Percentiles rank a stretch among this genome's conserved stretches.
These are phyloP conservation scores for Gadus macrocephalus DNA, from an alignment of 2,113 vertebrate species.

Conservation along the genomic window DNA sequence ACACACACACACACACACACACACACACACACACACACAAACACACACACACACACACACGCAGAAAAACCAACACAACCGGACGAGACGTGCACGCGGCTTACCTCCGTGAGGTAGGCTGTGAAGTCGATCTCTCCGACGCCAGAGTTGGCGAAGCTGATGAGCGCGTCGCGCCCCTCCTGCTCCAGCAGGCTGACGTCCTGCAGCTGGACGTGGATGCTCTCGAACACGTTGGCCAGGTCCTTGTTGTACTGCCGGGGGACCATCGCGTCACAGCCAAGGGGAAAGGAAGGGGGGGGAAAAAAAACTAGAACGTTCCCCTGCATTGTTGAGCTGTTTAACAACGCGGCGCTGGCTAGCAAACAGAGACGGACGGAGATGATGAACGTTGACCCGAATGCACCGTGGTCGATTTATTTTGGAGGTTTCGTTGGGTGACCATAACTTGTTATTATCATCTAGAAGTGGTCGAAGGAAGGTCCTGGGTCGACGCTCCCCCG, in stretches of 20 bases:
- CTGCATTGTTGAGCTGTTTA: too few relatives aligned
- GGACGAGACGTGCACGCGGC: neutral
- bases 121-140: constrained; percentile 78
- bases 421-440: too few relatives aligned
- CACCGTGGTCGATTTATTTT: too few relatives aligned
- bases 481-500: too few relatives aligned
- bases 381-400: too few relatives aligned
- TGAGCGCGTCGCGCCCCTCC: constrained; percentile 78
- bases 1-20: constrained; percentile 7
- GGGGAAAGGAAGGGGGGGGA: too few relatives aligned
- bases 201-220: constrained; percentile 76
- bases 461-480: too few relatives aligned
- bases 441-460: too few relatives aligned
- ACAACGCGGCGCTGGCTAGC: too few relatives aligned
- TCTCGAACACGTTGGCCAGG: constrained; percentile 73
- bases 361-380: too few relatives aligned
- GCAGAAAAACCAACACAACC: constrained; percentile 23
- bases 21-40: constrained; percentile 2
- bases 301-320: too few relatives aligned
- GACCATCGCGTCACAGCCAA: neutral
- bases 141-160: constrained; percentile 80
- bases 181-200: constrained; percentile 79
- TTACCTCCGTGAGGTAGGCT: constrained; percentile 83
- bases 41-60: constrained; percentile 19
- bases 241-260: constrained; percentile 76